Evolutionary conservation across 2,797 vertebrate genomes (phyloP), one percentile per base, ranked within the genome.

Genomic region (Bovichtus variegatus): DNA sequence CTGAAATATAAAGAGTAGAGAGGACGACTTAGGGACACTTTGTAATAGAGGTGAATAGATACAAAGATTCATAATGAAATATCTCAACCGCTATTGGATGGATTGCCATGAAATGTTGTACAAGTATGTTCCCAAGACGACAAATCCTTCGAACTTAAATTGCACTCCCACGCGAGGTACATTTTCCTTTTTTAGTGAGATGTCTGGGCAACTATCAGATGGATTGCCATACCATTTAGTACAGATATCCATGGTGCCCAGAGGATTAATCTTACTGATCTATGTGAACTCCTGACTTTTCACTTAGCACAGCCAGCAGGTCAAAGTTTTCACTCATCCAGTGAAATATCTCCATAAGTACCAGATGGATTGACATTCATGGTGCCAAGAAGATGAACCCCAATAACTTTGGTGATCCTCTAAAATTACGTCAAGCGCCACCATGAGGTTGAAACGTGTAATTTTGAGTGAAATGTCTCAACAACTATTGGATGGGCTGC

Each of bases 1-100:
- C 96, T 97, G 93, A 61, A 86, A 90, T 19, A 53, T 80, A 83
- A 89, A 92, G 76, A 72, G 90, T 21, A 91, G 76, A 88, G 70
- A 73, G 19, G 58, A 63, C 67, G 7, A 53, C 1, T 77, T 34
- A 77, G 57, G 3, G 13, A 34, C 51, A 36, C 11, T n/a, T 36
- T 62, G 21, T 11, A 36, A 49, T 2, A 23, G 16, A 64, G 9
- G 7, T 53, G 2, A 7, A 23, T 49, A 40, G 10, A 21, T 9
- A 16, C 16, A 61, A 53, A 43, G 9, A 21, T 12, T 47, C 6
- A 29, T 6, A 31, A n/a, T n/a, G n/a, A n/a, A n/a, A n/a, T 63
- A 23, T 38, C 38, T 29, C 40, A 46, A 8, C 9, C 49, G 13
- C 6, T 13, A 6, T 18, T 40, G 43, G 31, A 46, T 34, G 3